These are phyloP conservation scores for Hippocampus mohnikei DNA, from an alignment of 2,113 vertebrate species.

Conservation along the genomic window DNA sequence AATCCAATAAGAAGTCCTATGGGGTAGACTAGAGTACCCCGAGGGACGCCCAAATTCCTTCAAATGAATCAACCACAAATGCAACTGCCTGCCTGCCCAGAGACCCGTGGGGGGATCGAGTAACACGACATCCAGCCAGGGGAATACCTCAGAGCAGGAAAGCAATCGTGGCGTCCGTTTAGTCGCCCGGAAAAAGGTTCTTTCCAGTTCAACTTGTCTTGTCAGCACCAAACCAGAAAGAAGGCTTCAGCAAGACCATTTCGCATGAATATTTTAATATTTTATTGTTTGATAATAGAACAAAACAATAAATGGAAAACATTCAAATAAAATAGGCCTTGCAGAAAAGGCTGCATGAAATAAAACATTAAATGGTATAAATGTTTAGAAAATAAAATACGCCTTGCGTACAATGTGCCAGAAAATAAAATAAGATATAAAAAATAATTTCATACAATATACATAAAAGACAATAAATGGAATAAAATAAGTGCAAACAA, in stretches of 20 bases:
- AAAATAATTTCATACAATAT: background rate
- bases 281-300: background rate
- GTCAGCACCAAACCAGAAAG: slow-evolving; percentile 11
- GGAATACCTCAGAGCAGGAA: slow-evolving; percentile 55
- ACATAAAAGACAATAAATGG: background rate
- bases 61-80: background rate
- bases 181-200: slow-evolving; percentile 62
- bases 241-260: background rate
- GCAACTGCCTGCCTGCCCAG: background rate
- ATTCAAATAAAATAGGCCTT: background rate
- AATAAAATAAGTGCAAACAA: background rate
- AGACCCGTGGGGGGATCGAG: slow-evolving; percentile 13
- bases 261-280: background rate
- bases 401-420: background rate
- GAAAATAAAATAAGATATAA: background rate
- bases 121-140: slow-evolving; percentile 41
- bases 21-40: background rate
- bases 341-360: background rate
- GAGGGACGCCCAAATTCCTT: background rate
- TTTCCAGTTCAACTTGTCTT: slow-evolving; percentile 65
- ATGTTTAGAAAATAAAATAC: background rate
- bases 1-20: background rate
- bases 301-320: background rate
- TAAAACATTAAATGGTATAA: background rate
- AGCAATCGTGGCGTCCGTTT: slow-evolving; percentile 37